Evolutionary conservation across 2,797 vertebrate species (phyloP).

Genomic region (Peromyscus attwateri): DNA sequence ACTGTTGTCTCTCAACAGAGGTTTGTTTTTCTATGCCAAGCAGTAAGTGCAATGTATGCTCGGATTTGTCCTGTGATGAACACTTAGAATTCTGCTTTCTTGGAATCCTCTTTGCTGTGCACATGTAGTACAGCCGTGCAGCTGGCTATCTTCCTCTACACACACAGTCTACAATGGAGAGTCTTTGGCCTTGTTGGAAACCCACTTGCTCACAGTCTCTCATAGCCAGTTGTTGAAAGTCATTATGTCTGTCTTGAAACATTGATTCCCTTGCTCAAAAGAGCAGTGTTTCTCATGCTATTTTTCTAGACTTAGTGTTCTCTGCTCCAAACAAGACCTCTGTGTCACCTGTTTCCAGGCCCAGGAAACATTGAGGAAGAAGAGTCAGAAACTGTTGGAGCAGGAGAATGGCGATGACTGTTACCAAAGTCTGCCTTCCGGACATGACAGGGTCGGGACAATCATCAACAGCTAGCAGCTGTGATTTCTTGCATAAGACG

Average conservation of each 20-base stretch:
- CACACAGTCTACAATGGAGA: not conserved
- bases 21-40: conserved; percentile 58
- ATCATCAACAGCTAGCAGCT: not conserved
- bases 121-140: not conserved
- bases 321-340: not conserved
- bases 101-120: not conserved
- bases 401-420: not conserved
- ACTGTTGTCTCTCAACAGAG: conserved; percentile 49
- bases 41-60: conserved; percentile 15
- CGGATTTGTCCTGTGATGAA: conserved; percentile 7
- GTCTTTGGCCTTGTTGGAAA: not conserved
- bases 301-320: not conserved
- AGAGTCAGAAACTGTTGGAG: not conserved
- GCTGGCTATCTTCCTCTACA: not conserved
- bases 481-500: not conserved
- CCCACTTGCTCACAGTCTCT: not conserved
- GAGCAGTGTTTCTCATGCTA: not conserved
- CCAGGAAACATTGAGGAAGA: not conserved
- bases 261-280: not conserved
- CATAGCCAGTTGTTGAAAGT: not conserved
- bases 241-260: not conserved
- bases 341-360: not conserved
- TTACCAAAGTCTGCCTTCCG: not conserved
- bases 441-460: too few species aligned
- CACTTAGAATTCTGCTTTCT: conserved; percentile 8